Conservation (phyloP, 2,113 vertebrate genomes). For the Centropus unirufus region DNA sequence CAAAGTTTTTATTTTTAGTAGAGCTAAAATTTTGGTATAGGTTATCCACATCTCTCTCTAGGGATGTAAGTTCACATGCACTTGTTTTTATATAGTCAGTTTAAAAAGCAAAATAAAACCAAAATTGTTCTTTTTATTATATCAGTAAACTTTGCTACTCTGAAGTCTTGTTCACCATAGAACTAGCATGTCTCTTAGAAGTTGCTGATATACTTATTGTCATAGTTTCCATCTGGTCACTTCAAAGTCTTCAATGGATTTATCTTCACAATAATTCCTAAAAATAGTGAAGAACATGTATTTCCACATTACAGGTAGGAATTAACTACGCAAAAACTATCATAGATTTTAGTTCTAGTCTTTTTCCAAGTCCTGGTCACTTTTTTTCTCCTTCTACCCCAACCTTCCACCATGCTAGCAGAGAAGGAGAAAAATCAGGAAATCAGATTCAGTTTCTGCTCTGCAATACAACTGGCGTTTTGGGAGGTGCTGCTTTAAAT, state of each 20-base stretch:
- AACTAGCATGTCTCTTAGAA: neutral
- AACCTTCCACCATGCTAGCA: neutral
- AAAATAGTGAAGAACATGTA: neutral
- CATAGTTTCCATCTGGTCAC: neutral
- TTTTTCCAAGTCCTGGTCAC: neutral
- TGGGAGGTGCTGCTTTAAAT: neutral
- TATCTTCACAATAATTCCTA: neutral
- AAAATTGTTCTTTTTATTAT: neutral
- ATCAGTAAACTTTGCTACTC: neutral
- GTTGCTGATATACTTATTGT: neutral
- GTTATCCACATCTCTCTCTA: neutral
- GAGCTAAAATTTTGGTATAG: neutral
- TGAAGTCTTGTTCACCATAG: neutral
- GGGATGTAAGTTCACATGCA: neutral
- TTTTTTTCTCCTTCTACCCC: neutral
- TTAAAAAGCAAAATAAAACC: neutral
- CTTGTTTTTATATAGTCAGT: neutral
- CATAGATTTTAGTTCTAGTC: neutral
- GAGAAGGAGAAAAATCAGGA: neutral
- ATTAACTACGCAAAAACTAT: neutral
- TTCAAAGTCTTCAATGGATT: neutral
- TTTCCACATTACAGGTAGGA: neutral
- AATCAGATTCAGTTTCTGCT: neutral
- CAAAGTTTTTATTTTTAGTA: neutral
- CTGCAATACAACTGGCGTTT: neutral